Evolutionary conservation across 2,797 vertebrate species (phyloP).

Genomic region (Enteromius argenteus): DNA sequence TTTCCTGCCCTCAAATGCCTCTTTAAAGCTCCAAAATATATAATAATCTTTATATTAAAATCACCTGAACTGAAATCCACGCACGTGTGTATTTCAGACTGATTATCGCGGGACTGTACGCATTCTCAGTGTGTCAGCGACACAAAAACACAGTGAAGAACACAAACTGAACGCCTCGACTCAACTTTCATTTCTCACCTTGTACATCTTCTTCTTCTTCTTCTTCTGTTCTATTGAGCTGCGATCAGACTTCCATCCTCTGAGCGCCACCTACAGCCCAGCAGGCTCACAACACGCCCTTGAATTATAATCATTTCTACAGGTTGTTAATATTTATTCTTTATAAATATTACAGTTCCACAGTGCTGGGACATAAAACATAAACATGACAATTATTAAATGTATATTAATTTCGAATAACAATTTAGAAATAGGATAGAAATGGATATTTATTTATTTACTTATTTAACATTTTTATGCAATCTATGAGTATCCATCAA

Average conservation of each 20-base stretch:
- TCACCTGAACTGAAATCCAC: neutral
- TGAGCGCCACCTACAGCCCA: conserved; percentile 16
- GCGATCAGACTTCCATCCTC: neutral
- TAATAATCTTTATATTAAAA: neutral
- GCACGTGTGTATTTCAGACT: neutral
- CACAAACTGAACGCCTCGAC: neutral
- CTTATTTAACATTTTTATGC: neutral
- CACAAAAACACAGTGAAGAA: neutral
- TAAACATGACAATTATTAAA: neutral
- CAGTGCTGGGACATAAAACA: neutral
- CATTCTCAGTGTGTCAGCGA: neutral
- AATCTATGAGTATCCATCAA: neutral
- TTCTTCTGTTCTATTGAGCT: neutral
- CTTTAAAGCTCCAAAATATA: neutral
- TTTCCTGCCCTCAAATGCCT: neutral
- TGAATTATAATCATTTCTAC: neutral
- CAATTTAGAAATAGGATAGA: neutral
- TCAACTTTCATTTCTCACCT: conserved; percentile 60
- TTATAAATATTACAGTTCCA: neutral
- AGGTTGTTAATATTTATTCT: neutral
- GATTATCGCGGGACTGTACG: too few relatives aligned
- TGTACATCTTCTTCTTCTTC: conserved; percentile 50
- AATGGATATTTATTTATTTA: neutral
- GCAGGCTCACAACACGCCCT: neutral
- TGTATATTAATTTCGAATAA: neutral